Base-by-base conservation (phyloP, 2,113 vertebrate species). In the Motacilla tschutschensis region DNA sequence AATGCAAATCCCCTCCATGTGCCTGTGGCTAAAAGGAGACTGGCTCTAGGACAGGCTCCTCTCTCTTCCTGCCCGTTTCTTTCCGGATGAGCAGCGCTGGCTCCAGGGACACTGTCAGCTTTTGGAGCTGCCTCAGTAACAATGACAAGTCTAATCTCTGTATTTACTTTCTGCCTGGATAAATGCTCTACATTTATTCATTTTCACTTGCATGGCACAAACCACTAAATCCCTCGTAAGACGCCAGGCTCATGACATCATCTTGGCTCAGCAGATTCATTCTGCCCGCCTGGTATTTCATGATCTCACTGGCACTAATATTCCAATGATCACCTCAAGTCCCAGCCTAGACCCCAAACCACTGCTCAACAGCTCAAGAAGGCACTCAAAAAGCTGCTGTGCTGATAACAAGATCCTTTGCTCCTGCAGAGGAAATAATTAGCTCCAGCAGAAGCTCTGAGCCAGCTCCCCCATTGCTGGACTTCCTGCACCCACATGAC, bases 111-210 rank as follows among this genome's bases (percentile, higher is more conserved):
- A 57, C 31, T 19, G 35, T 84, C 83, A 76, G 79, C 92, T 71
- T 87, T 77, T 64, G 64, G 90, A 70, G 92, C 85, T 66, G 82
- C 85, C 90, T 89, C 88, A 87, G 83, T 93, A 89, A 95, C 85
- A 91, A 91, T 90, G 94, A 91, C 79, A 92, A 83, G 20, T 83
- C 85, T 95, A 93, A 95, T 93, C 94, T 95, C 92, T 38, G 71
- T 90, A 93, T 93, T 95, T 93, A 85, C 88, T 87, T 94, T 95
- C 92, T 83, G 70, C 41, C 58, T 51, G 51, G 85, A 84, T 73
- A 89, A 92, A 93, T 41, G 74, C 54, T 70, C 91, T 47, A 14
- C 77, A 51, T 79, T 58, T 50, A 57, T 48, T 83, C 67, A 55
- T 78, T 93, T 93, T 93, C 89, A 89, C 92, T 93, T 75, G 91